Evolutionary conservation across 2,888 invertebrate genomes (phyloP).

Genomic region (Oeneis ivallda): DNA sequence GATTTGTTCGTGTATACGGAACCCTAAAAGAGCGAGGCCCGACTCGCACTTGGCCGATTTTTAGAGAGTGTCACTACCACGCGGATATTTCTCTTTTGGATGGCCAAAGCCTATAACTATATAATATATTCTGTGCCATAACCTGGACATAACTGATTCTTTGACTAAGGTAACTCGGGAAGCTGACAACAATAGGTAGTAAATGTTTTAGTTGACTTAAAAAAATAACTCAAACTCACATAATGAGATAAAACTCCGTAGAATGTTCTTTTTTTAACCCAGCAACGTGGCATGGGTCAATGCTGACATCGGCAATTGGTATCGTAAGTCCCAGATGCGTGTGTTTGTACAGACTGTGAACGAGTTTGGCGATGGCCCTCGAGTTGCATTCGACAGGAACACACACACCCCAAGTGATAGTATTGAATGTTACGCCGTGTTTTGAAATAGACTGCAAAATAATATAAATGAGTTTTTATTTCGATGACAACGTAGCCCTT

Average conservation of each 20-base stretch:
- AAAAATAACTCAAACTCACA: background rate
- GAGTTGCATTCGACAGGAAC: conserved; percentile 47
- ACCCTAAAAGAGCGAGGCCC: too few species aligned
- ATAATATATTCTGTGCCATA: too few species aligned
- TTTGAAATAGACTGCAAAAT: conserved; percentile 43
- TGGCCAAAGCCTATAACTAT: too few species aligned
- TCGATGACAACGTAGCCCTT: too few species aligned
- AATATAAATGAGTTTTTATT: background rate
- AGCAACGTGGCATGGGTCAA: conserved; percentile 24
- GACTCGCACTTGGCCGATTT: too few species aligned
- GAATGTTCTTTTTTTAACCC: background rate
- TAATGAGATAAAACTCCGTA: background rate
- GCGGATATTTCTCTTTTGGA: too few species aligned
- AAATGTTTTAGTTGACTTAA: too few species aligned
- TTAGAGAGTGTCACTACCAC: too few species aligned
- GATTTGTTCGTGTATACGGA: too few species aligned
- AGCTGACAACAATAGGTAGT: too few species aligned
- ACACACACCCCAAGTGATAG: conserved; percentile 49
- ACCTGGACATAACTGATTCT: too few species aligned
- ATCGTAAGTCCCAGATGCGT: conserved; percentile 40
- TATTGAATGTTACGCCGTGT: conserved; percentile 42
- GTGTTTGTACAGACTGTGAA: conserved; percentile 41
- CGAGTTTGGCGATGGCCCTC: conserved; percentile 45
- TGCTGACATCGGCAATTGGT: conserved; percentile 2
- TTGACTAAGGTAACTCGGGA: too few species aligned